These are phyloP conservation scores for Puntigrus tetrazona DNA, from an alignment of 2,113 vertebrate genomes.

Conservation along the genomic window DNA sequence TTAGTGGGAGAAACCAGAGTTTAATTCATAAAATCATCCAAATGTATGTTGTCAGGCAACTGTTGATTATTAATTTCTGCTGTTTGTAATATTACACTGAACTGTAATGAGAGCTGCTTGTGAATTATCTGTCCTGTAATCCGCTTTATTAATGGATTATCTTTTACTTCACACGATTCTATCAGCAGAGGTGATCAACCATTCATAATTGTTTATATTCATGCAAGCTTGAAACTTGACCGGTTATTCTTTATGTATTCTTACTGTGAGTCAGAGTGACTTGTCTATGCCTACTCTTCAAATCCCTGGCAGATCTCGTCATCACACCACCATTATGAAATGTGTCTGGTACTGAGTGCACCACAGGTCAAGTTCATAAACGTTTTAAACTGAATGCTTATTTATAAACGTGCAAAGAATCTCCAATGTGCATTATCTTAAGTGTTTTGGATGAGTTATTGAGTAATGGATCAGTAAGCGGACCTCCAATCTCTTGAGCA, in stretches of 20 bases:
- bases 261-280: conserved; percentile 12
- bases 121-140: conserved; percentile 20
- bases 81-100: background rate
- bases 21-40: background rate
- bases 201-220: background rate
- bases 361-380: conserved; percentile 52
- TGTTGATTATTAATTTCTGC: background rate
- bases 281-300: conserved; percentile 14
- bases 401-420: conserved; percentile 59
- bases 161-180: background rate
- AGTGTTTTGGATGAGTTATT: conserved; percentile 23
- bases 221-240: conserved; percentile 1
- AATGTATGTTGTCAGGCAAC: background rate
- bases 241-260: background rate
- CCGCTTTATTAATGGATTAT: background rate
- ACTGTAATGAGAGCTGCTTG: background rate
- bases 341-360: conserved; percentile 2
- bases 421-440: conserved; percentile 48
- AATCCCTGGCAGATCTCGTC: background rate
- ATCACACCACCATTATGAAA: conserved; percentile 7
- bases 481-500: conserved; percentile 21
- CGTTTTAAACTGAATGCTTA: conserved; percentile 41
- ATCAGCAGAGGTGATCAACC: background rate
- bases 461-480: conserved; percentile 19
- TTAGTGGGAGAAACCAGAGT: background rate